These are phyloP conservation scores for Isotomurus palustris DNA, from an alignment of 2,888 invertebrate genomes.

Conservation along the genomic window DNA sequence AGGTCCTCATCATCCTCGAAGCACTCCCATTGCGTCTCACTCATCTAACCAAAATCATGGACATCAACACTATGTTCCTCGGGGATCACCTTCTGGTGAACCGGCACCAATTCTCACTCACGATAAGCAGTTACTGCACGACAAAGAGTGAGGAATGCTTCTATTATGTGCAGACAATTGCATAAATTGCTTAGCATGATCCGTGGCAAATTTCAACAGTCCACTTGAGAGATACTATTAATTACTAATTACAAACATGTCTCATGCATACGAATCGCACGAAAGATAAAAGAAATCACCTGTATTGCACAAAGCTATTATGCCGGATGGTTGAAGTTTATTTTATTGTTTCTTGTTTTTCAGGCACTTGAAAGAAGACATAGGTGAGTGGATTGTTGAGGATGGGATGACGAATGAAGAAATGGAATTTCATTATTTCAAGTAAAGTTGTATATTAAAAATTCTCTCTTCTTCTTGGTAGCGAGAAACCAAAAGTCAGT, in stretches of 20 bases:
- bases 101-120: constrained; percentile 59
- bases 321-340: no score
- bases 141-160: constrained; percentile 68
- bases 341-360: no score
- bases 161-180: no score
- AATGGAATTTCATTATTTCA: constrained; percentile 77
- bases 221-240: no score
- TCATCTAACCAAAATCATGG: constrained; percentile 16
- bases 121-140: constrained; percentile 68
- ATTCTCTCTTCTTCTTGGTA: constrained; percentile 1
- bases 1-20: constrained; percentile 40
- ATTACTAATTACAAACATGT: no score
- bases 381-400: constrained; percentile 60
- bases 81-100: constrained; percentile 44
- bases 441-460: constrained; percentile 50
- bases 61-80: constrained; percentile 55
- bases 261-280: no score
- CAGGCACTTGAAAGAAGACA: constrained; percentile 76
- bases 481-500: no score
- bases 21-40: constrained; percentile 21
- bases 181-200: no score
- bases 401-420: constrained; percentile 76
- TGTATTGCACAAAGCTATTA: no score
- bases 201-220: no score
- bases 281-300: no score